phyloP scores from a whole-genome alignment of 1,140 invertebrate species.

The honey bee (Apis mellifera) region DNA sequence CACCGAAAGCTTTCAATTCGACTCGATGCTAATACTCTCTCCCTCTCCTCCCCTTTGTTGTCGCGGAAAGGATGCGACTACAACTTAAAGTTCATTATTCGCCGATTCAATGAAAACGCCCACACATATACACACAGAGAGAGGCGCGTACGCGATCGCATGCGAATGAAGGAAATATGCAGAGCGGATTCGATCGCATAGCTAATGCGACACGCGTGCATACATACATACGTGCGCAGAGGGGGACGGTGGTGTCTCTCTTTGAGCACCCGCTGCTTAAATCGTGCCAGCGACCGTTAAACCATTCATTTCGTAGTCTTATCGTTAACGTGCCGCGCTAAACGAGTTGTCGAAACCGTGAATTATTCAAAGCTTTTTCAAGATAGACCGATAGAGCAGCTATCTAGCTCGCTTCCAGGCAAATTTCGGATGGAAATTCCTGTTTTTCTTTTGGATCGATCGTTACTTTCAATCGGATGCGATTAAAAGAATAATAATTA shows the following conservation, averaged over 20 bases:
- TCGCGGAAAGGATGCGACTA: constrained; percentile 17
- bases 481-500: no score
- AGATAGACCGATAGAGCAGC: no score
- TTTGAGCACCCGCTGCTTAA: constrained; percentile 20
- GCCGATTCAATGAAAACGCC: constrained; percentile 42
- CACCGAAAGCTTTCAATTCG: not conserved
- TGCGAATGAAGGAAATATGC: constrained; percentile 39
- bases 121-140: not conserved
- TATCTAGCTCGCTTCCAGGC: no score
- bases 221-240: not conserved
- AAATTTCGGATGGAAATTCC: not conserved
- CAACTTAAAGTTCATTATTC: constrained; percentile 45
- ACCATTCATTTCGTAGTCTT: constrained; percentile 42
- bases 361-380: constrained; percentile 31
- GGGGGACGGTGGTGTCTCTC: not conserved
- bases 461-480: no score
- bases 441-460: not conserved
- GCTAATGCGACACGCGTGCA: constrained; percentile 30
- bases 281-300: constrained; percentile 27
- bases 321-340: constrained; percentile 18
- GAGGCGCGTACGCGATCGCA: constrained; percentile 13
- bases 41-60: constrained; percentile 23
- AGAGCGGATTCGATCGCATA: constrained; percentile 45
- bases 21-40: constrained; percentile 24
- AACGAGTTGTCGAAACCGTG: constrained; percentile 33